Evolutionary conservation across 2,888 invertebrate genomes (phyloP).

Genomic region (Drosophila birchii): DNA sequence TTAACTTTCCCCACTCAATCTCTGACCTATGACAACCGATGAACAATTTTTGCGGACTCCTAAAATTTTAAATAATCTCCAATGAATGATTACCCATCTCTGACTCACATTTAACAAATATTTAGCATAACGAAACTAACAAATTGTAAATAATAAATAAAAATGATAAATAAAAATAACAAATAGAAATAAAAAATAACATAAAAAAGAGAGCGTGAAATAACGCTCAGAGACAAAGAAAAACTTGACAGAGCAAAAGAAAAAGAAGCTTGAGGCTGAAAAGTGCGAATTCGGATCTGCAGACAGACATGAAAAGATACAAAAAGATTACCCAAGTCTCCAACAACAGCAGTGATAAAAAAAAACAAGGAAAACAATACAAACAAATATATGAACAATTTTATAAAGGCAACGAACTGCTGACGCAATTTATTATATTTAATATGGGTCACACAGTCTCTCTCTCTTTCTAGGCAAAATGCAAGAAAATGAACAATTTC

Average conservation of each 20-base stretch:
- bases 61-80: neutral
- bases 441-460: slow-evolving; percentile 41
- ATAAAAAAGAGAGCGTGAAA: slow-evolving; percentile 14
- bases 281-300: slow-evolving; percentile 29
- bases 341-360: slow-evolving; percentile 27
- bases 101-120: slow-evolving; percentile 6
- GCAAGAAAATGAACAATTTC: slow-evolving; percentile 34
- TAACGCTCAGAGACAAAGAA: slow-evolving; percentile 23
- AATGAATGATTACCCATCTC: neutral
- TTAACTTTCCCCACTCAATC: neutral
- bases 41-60: neutral
- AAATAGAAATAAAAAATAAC: neutral
- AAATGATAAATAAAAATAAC: neutral
- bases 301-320: slow-evolving; percentile 24
- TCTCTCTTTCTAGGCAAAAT: slow-evolving; percentile 12
- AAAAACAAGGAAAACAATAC: slow-evolving; percentile 21
- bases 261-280: slow-evolving; percentile 27
- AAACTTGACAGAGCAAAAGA: slow-evolving; percentile 24
- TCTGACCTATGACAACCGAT: slow-evolving; percentile 14
- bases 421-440: slow-evolving; percentile 28
- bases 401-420: slow-evolving; percentile 19
- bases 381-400: slow-evolving; percentile 9
- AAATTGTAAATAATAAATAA: slow-evolving; percentile 11
- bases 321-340: slow-evolving; percentile 28
- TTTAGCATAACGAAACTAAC: slow-evolving; percentile 20